A percentile compares a stretch with the other conserved stretches of the same genome.
Conservation (phyloP, 2,797 vertebrate genomes). For the Notolabrus celidotus region DNA sequence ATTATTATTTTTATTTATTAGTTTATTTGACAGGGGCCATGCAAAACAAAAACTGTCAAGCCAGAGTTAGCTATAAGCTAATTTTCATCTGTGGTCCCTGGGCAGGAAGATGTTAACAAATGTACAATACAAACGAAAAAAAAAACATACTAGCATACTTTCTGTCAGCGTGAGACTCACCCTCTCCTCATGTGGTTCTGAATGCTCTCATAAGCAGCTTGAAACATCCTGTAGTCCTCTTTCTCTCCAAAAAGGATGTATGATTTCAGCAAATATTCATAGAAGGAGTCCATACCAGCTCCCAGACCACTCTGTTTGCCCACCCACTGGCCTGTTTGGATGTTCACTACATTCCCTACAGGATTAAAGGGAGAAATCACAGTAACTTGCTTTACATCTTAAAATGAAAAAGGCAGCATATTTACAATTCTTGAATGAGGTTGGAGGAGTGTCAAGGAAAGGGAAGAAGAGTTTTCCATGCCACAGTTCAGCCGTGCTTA, state of each 20-base stretch:
- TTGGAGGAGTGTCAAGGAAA: background rate
- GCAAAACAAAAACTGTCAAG: too few relatives aligned
- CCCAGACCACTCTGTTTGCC: constrained; percentile 97
- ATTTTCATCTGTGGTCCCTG: too few relatives aligned
- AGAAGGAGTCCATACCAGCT: constrained; percentile 97
- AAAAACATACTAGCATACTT: too few relatives aligned
- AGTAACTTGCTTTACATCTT: constrained; percentile 6
- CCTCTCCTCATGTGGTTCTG: constrained; percentile 95
- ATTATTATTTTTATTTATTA: too few relatives aligned
- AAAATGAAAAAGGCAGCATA: too few relatives aligned
- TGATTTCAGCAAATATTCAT: constrained; percentile 97
- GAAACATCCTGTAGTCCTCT: constrained; percentile 97
- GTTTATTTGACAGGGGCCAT: too few relatives aligned
- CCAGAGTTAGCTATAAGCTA: too few relatives aligned
- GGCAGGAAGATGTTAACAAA: too few relatives aligned
- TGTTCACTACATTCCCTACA: constrained; percentile 96
- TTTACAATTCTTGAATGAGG: background rate
- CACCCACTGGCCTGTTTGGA: constrained; percentile 98
- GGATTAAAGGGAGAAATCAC: constrained; percentile 14
- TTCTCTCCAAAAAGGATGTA: constrained; percentile 98
- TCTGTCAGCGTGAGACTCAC: constrained; percentile 79
- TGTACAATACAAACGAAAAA: too few relatives aligned
- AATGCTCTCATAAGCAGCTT: constrained; percentile 92
- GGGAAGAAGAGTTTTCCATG: background rate
- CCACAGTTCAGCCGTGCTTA: constrained; percentile 52